Percentiles rank a stretch among this genome's conserved stretches.
Evolutionary conservation across 2,113 vertebrate species (phyloP).

Genomic region (Larimichthys crocea): DNA sequence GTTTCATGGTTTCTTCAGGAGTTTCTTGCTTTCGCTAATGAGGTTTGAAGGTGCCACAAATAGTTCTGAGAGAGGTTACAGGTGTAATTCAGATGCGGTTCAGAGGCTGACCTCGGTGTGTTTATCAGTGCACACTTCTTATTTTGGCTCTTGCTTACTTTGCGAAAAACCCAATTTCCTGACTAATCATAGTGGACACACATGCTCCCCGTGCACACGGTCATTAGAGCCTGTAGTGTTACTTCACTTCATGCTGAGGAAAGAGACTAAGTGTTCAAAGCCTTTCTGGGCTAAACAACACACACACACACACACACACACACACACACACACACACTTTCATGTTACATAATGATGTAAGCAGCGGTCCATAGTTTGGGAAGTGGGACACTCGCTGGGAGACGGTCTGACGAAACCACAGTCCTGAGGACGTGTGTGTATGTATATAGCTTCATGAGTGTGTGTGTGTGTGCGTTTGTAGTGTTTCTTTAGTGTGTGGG

Average conservation of each 20-base stretch:
- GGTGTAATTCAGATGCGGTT: background rate
- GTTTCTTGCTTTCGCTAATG: background rate
- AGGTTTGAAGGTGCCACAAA: background rate
- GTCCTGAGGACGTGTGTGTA: slow-evolving; percentile 62
- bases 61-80: background rate
- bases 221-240: slow-evolving; percentile 70
- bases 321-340: slow-evolving; percentile 14
- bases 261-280: slow-evolving; percentile 70
- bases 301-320: slow-evolving; percentile 36
- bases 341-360: slow-evolving; percentile 75
- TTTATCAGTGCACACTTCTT: slow-evolving; percentile 20
- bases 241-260: slow-evolving; percentile 59
- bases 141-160: slow-evolving; percentile 54
- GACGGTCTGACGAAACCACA: slow-evolving; percentile 70
- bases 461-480: slow-evolving; percentile 3
- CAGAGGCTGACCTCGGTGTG: background rate
- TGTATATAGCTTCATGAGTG: slow-evolving; percentile 13
- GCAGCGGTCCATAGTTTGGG: slow-evolving; percentile 71
- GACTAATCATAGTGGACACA: slow-evolving; percentile 27
- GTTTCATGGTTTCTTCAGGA: background rate
- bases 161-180: slow-evolving; percentile 51
- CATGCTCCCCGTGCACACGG: slow-evolving; percentile 36
- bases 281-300: slow-evolving; percentile 50
- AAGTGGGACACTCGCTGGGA: slow-evolving; percentile 78
- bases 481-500: slow-evolving; percentile 1